These are phyloP conservation scores for Nasonia longicornis DNA, from an alignment of 1,140 invertebrate species.

Conservation along the genomic window DNA sequence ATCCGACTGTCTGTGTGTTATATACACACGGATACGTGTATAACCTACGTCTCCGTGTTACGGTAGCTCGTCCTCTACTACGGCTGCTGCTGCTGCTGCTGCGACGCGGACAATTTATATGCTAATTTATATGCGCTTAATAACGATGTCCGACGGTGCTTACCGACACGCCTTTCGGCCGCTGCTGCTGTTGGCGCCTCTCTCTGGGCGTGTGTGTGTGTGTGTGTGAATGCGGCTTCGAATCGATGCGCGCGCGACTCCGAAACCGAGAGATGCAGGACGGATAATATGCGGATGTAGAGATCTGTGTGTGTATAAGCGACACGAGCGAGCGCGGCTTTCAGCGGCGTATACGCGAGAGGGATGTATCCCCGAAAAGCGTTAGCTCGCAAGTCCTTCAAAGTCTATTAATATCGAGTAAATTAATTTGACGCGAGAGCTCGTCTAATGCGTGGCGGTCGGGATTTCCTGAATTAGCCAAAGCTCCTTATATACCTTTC, in stretches of 20 bases:
- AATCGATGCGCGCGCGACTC: constrained; percentile 19
- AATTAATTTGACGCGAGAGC: constrained; percentile 37
- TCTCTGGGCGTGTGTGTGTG: background rate
- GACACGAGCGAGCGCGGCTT: background rate
- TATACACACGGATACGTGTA: background rate
- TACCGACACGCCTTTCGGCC: constrained; percentile 65
- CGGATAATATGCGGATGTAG: background rate
- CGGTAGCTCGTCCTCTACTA: constrained; percentile 18
- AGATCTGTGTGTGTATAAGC: background rate
- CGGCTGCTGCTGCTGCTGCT: constrained; percentile 36
- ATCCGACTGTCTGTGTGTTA: constrained; percentile 14
- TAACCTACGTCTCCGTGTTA: constrained; percentile 40
- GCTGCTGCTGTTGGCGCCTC: constrained; percentile 54
- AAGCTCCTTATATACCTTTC: background rate
- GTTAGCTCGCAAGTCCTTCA: constrained; percentile 37
- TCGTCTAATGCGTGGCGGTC: background rate
- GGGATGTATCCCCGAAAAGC: background rate
- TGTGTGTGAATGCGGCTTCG: background rate
- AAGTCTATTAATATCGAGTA: constrained; percentile 43
- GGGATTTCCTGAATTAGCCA: constrained; percentile 6
- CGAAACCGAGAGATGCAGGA: background rate
- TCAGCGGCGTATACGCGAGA: background rate
- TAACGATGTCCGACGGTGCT: constrained; percentile 69
- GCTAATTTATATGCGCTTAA: constrained; percentile 71
- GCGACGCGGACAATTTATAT: constrained; percentile 67